Conservation (phyloP, 2,113 vertebrate species). For the Irena cyanogastra region DNA sequence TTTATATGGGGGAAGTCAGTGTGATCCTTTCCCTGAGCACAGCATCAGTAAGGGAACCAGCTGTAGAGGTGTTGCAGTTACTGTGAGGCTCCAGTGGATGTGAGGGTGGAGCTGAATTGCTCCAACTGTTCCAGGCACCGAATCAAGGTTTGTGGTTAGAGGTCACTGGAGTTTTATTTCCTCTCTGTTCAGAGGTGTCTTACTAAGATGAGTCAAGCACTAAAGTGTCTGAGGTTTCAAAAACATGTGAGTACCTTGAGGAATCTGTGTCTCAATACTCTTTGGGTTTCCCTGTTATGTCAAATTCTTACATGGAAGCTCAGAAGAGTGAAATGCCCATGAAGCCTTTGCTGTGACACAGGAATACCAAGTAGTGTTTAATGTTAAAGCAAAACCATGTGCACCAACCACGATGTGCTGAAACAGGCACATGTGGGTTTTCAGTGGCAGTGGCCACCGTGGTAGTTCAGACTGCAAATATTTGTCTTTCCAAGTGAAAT, state of each 20-base stretch:
- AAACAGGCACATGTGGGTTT: fast-evolving
- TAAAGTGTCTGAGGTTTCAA: neutral
- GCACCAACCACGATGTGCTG: neutral
- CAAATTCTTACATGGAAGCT: neutral
- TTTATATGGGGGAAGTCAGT: neutral
- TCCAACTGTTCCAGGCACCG: neutral
- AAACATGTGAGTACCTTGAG: neutral
- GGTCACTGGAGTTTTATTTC: neutral
- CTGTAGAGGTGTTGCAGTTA: neutral
- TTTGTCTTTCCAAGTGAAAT: neutral
- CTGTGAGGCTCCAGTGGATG: neutral
- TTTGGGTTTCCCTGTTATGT: neutral
- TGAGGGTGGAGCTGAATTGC: neutral
- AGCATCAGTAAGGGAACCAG: neutral
- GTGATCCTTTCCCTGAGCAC: neutral
- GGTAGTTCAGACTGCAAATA: neutral
- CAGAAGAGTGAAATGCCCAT: neutral
- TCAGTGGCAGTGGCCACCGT: neutral
- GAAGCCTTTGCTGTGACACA: neutral
- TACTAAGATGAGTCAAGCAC: neutral
- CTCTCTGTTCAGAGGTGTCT: neutral
- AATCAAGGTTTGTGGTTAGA: neutral
- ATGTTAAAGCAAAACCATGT: fast-evolving
- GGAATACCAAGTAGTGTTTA: neutral
- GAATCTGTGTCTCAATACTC: neutral